phyloP scores from a whole-genome alignment of 1,140 invertebrate genomes.

The Heterodera carotae region DNA sequence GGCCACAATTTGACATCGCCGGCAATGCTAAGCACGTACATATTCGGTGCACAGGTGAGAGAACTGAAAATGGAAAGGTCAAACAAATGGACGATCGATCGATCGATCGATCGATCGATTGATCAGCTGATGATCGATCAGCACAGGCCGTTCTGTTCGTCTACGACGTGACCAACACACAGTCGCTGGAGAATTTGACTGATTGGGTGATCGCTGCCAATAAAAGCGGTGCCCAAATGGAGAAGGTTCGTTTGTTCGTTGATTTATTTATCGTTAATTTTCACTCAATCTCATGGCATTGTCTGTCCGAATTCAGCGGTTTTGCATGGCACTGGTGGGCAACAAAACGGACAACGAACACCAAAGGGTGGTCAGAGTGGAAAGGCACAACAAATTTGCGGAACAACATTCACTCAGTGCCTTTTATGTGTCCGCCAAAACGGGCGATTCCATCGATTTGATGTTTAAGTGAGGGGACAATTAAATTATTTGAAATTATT shows the following conservation, averaged over 20 bases:
- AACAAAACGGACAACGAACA: conserved; percentile 88
- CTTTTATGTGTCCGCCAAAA: conserved; percentile 81
- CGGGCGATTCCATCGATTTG: conserved; percentile 79
- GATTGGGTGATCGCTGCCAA: conserved; percentile 76
- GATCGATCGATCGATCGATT: too few species aligned
- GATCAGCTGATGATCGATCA: too few species aligned
- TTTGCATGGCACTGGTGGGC: conserved; percentile 77
- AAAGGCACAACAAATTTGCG: conserved; percentile 78
- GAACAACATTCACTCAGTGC: conserved; percentile 74
- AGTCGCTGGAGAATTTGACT: conserved; percentile 78
- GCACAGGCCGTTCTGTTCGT: conserved; percentile 73
- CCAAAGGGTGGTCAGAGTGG: conserved; percentile 77
- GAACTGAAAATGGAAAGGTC: too few species aligned
- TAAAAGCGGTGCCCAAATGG: conserved; percentile 69
- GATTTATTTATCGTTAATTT: too few species aligned
- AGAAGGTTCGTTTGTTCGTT: conserved; percentile 64
- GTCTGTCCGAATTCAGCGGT: conserved; percentile 66
- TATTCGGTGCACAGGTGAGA: conserved; percentile 56
- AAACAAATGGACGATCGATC: not conserved
- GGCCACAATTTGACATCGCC: conserved; percentile 78
- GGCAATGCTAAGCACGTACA: conserved; percentile 72
- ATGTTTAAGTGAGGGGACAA: conserved; percentile 53
- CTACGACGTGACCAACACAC: conserved; percentile 81
- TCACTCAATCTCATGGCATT: too few species aligned
- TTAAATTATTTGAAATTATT: conserved; percentile 7